phyloP scores from a whole-genome alignment of 2,888 invertebrate genomes.

The Rhabditoides inermis region DNA sequence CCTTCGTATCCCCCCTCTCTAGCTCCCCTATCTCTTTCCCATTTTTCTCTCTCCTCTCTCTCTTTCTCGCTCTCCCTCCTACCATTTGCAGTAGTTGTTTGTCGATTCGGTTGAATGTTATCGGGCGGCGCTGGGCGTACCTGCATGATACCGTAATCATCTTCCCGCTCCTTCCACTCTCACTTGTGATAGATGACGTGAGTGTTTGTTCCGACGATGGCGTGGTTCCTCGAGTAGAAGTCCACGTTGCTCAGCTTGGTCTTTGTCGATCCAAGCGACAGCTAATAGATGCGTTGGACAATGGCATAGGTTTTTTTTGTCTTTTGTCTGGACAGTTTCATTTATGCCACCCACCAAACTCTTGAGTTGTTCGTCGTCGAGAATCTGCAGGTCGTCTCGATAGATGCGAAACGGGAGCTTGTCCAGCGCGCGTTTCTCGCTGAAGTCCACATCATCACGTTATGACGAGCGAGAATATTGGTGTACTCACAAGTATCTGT shows the following conservation, averaged over 20 bases:
- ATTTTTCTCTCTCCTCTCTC: neutral
- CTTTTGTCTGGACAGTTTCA: too few relatives aligned
- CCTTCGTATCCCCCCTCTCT: neutral
- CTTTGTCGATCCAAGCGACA: slow-evolving; percentile 30
- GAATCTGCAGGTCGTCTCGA: slow-evolving; percentile 31
- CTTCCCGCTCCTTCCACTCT: neutral
- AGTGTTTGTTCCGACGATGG: slow-evolving; percentile 44
- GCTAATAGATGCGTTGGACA: slow-evolving; percentile 5
- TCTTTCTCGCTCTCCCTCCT: neutral
- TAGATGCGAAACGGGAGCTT: slow-evolving; percentile 31
- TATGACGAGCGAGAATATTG: too few relatives aligned
- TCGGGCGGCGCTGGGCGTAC: slow-evolving; percentile 30
- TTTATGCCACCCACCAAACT: slow-evolving; percentile 19
- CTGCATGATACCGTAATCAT: slow-evolving; percentile 2
- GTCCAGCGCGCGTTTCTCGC: slow-evolving; percentile 29
- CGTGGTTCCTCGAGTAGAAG: slow-evolving; percentile 37
- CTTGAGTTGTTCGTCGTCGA: slow-evolving; percentile 34
- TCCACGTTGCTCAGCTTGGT: slow-evolving; percentile 37
- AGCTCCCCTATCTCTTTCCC: neutral
- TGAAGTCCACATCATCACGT: slow-evolving; percentile 8
- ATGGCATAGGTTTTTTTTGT: neutral
- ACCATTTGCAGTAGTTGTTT: slow-evolving; percentile 27
- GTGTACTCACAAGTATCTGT: too few relatives aligned
- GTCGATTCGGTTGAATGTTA: slow-evolving; percentile 23
- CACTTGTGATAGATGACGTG: slow-evolving; percentile 32